Percentiles rank a stretch among this genome's conserved stretches.
phyloP scores from a whole-genome alignment of 2,113 vertebrate species.

The Tachuris rubrigastra region DNA sequence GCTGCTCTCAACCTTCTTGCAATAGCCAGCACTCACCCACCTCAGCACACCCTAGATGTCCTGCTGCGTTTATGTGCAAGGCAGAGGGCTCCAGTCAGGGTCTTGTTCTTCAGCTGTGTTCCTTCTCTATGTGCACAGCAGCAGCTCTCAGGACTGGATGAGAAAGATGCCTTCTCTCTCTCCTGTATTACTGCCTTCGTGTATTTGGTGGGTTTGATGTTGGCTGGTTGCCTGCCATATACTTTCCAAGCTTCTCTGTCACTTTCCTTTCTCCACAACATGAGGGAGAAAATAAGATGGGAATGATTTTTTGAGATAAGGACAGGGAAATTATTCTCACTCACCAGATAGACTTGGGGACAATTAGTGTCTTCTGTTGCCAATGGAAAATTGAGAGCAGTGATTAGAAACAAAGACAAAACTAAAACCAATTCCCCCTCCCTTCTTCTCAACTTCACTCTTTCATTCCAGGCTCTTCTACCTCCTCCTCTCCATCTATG shows the following conservation, averaged over 20 bases:
- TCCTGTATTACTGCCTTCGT: not conserved
- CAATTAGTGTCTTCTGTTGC: not conserved
- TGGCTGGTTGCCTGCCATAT: not conserved
- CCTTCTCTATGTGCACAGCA: not conserved
- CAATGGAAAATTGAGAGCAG: not conserved
- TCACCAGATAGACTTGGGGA: too few species aligned
- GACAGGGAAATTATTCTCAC: not conserved
- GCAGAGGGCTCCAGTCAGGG: not conserved
- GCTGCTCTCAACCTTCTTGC: not conserved
- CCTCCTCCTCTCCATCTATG: not conserved
- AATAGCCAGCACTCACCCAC: not conserved
- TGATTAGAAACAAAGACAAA: not conserved
- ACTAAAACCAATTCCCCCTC: rapidly evolving
- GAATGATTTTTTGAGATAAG: not conserved
- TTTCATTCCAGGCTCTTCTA: not conserved
- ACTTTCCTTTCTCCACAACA: not conserved
- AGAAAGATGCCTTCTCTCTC: not conserved
- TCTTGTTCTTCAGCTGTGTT: not conserved
- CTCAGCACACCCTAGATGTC: not conserved
- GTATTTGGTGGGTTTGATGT: not conserved
- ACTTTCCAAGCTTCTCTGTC: not conserved
- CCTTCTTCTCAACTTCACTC: not conserved
- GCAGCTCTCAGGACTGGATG: not conserved
- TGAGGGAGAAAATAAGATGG: not conserved
- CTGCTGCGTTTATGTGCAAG: not conserved